Evolutionary conservation across 1,140 invertebrate genomes (phyloP), one percentile per base, ranked within the genome.

Genomic region (Coptotermes formosanus): DNA sequence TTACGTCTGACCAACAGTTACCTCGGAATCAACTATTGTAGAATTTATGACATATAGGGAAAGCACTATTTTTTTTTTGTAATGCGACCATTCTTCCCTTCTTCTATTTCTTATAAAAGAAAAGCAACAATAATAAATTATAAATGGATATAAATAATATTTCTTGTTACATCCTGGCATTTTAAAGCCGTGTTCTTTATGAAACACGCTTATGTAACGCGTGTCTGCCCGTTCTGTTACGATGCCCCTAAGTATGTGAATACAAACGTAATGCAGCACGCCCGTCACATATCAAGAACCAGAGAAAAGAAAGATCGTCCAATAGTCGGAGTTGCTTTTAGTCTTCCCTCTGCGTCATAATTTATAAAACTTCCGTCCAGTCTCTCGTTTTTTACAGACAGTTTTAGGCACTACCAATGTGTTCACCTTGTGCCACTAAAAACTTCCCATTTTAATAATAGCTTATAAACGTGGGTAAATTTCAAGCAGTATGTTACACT

Each of bases 131-230:
- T 75, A 75, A 75, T 75, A 30, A 75, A 9, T 30, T 12, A 75
- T 8, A 75, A n/a, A 75, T 75, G n/a, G 11, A 30, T 75, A 75
- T 75, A 75, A 75, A 75, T 75, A 75, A 75, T 75, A 75, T 75
- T 75, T 75, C 64, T 25, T 75, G 64, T 25, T 75, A 75, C 25
- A 75, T 12, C n/a, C 64, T 75, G 64, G n/a, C 64, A 75, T 75
- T 64, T 64, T 64, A 64, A 64, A 64, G 59, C 59, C 4, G 21
- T n/a, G 59, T 64, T n/a, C 64, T 75, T 75, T 30, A 75, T n/a
- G 64, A 30, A 25, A 30, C 64, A 75, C 7, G 64, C n/a, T 9
- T 8, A 16, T 75, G n/a, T 75, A 30, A 30, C 30, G 64, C 14
- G 64, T 75, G 25, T 75, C n/a, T 16, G 8, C 14, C 64, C 2